These are phyloP conservation scores for Amblyjoppa proteus DNA, from an alignment of 2,888 invertebrate species.

Conservation along the genomic window DNA sequence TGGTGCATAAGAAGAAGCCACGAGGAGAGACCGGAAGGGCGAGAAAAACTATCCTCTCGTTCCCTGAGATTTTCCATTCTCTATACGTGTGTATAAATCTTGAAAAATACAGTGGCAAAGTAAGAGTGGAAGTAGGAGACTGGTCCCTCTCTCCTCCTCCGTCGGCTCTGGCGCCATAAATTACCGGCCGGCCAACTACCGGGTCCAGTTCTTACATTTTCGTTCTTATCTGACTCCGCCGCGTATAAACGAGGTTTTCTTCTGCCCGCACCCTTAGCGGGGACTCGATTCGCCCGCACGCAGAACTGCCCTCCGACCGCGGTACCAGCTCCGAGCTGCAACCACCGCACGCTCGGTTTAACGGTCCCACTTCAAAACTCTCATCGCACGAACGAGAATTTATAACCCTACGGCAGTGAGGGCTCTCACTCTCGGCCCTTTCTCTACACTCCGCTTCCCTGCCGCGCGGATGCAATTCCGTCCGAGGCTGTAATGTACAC, in stretches of 20 bases:
- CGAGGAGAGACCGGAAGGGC: constrained; percentile 16
- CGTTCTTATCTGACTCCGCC: constrained; percentile 65
- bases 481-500: constrained; percentile 34
- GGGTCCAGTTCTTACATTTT: constrained; percentile 67
- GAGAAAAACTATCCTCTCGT: constrained; percentile 40
- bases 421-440: neutral
- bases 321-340: constrained; percentile 5
- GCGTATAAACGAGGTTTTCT: constrained; percentile 60
- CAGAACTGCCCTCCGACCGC: constrained; percentile 3
- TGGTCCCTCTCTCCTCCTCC: constrained; percentile 31
- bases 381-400: constrained; percentile 57
- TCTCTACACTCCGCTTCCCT: neutral
- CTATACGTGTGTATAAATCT: constrained; percentile 11
- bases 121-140: constrained; percentile 33
- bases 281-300: constrained; percentile 25
- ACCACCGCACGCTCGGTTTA: constrained; percentile 56
- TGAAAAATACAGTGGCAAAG: constrained; percentile 38
- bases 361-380: constrained; percentile 65
- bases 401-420: constrained; percentile 38
- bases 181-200: constrained; percentile 59
- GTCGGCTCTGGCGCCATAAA: constrained; percentile 54
- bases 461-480: constrained; percentile 46
- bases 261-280: constrained; percentile 18
- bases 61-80: constrained; percentile 47
- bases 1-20: constrained; percentile 61